Conservation (phyloP, 2,888 invertebrate genomes). For the Agrochola litura region DNA sequence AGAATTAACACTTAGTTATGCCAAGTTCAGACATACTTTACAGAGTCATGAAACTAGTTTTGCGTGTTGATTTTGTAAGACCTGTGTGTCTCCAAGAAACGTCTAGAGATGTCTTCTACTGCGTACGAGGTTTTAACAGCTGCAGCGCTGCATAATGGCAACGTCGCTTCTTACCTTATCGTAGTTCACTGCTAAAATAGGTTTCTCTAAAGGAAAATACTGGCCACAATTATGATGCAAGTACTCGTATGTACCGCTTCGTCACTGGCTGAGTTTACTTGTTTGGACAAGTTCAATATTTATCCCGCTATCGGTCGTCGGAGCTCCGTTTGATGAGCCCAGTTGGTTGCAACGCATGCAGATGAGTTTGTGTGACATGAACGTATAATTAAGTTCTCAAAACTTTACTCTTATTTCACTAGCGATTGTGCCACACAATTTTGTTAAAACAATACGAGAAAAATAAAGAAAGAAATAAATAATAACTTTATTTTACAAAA, state of each 20-base stretch:
- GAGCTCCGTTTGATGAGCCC: conserved; percentile 19
- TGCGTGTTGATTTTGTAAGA: background rate
- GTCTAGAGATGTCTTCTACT: background rate
- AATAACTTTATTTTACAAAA: too few relatives aligned
- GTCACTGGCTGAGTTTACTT: conserved; percentile 20
- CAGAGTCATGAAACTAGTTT: background rate
- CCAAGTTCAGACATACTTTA: background rate
- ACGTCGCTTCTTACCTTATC: background rate
- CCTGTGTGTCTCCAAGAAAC: background rate
- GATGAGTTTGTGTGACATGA: conserved; percentile 41
- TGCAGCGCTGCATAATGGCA: background rate
- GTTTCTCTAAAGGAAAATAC: background rate
- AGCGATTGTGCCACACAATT: background rate
- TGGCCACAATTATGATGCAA: conserved; percentile 13
- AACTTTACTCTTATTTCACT: conserved; percentile 2
- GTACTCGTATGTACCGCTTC: conserved; percentile 4
- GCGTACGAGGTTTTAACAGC: background rate
- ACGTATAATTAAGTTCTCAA: conserved; percentile 24
- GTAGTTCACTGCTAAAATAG: background rate
- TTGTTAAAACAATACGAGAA: background rate
- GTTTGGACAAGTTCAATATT: conserved; percentile 50
- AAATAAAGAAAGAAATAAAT: too few relatives aligned
- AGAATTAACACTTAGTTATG: background rate
- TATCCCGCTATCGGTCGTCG: conserved; percentile 25
- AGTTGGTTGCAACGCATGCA: conserved; percentile 42